Percentiles rank a stretch among this genome's conserved stretches.
These are phyloP conservation scores for Chelidonichthys spinosus DNA, from an alignment of 2,797 vertebrate species.

Conservation along the genomic window DNA sequence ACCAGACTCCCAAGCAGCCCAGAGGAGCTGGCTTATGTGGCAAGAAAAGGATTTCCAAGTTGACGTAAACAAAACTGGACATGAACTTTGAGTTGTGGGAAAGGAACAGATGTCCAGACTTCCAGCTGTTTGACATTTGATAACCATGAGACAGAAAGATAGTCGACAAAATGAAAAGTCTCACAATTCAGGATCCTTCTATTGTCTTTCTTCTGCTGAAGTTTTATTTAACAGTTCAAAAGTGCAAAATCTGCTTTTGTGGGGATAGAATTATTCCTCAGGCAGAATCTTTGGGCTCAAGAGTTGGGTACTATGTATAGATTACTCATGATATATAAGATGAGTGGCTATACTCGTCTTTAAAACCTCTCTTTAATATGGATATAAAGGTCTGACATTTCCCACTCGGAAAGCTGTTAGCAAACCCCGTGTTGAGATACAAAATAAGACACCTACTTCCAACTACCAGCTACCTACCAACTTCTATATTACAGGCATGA, in stretches of 20 bases:
- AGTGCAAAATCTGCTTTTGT: neutral
- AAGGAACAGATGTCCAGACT: conserved; percentile 66
- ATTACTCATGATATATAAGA: neutral
- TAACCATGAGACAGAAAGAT: conserved; percentile 70
- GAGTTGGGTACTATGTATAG: neutral
- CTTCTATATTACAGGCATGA: conserved; percentile 3
- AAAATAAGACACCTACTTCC: conserved; percentile 6
- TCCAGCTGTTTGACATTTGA: conserved; percentile 80
- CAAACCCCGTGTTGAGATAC: conserved; percentile 11
- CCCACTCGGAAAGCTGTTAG: neutral
- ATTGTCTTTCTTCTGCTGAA: conserved; percentile 24
- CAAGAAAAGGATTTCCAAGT: conserved; percentile 56
- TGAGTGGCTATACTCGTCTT: neutral
- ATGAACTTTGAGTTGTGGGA: conserved; percentile 63
- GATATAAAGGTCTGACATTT: conserved; percentile 4
- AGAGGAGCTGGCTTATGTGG: conserved; percentile 28
- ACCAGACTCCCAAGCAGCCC: conserved; percentile 37
- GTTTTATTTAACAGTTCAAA: too few relatives aligned
- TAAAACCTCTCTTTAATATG: neutral
- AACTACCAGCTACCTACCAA: conserved; percentile 9
- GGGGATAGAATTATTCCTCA: neutral
- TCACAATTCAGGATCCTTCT: conserved; percentile 26
- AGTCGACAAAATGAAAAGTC: conserved; percentile 12
- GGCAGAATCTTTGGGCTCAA: neutral
- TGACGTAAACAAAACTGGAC: conserved; percentile 69